A percentile compares a stretch with the other conserved stretches of the same genome.
phyloP scores from a whole-genome alignment of 2,888 invertebrate species.

The Drosophila subsilvestris region DNA sequence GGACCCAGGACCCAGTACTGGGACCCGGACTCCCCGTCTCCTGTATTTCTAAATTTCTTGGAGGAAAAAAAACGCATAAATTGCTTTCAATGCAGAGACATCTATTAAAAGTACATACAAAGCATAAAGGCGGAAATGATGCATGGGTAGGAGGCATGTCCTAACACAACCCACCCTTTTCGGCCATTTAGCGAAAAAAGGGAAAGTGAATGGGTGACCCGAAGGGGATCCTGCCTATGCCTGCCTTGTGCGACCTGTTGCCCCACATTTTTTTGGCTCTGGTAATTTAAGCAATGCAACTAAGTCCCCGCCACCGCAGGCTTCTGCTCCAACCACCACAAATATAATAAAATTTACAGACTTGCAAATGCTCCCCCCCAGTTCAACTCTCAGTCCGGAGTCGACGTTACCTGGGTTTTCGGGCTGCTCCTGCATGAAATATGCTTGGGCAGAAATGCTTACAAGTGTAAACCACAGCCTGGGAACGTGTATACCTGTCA shows the following conservation, averaged over 20 bases:
- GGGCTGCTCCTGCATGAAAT: conserved; percentile 57
- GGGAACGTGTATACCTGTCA: conserved; percentile 71
- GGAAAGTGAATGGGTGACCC: conserved; percentile 55
- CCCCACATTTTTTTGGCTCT: conserved; percentile 57
- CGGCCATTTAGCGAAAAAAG: conserved; percentile 29
- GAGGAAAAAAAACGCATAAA: conserved; percentile 59
- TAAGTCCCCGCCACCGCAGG: conserved; percentile 23
- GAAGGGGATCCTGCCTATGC: conserved; percentile 2
- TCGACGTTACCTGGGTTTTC: not conserved
- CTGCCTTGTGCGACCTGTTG: conserved; percentile 66
- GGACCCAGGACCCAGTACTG: conserved; percentile 31
- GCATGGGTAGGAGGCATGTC: conserved; percentile 50
- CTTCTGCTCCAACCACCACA: conserved; percentile 4
- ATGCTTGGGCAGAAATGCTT: conserved; percentile 74
- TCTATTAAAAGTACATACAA: conserved; percentile 76
- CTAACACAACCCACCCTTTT: conserved; percentile 6
- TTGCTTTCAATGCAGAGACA: conserved; percentile 74
- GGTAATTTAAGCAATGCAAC: conserved; percentile 71
- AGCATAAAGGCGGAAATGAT: conserved; percentile 75
- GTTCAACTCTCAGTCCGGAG: conserved; percentile 18
- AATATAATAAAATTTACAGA: conserved; percentile 73
- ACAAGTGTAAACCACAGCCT: conserved; percentile 77
- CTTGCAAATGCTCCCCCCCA: conserved; percentile 63
- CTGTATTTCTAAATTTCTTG: conserved; percentile 38
- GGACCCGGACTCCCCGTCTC: conserved; percentile 37